phyloP scores from a whole-genome alignment of 1,140 invertebrate species.

The Spodoptera frugiperda region DNA sequence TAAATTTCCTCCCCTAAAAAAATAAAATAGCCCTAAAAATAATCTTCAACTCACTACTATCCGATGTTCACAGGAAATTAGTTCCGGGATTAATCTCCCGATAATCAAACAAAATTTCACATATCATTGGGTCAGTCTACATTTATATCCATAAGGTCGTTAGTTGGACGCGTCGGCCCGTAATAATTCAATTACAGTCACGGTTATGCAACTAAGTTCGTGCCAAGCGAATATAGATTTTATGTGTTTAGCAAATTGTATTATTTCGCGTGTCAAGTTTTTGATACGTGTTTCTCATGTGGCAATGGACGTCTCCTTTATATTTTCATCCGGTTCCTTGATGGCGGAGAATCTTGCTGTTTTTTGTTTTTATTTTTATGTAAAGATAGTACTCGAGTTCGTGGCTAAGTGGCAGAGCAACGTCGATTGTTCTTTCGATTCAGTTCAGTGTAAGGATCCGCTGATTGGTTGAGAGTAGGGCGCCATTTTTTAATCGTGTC shows the following conservation, averaged over 20 bases:
- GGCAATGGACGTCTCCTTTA: constrained; percentile 6
- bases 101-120: constrained; percentile 47
- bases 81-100: constrained; percentile 32
- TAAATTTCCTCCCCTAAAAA: no score
- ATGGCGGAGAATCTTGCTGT: constrained; percentile 22
- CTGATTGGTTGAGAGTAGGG: no score
- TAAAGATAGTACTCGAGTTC: not conserved
- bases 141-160: constrained; percentile 56
- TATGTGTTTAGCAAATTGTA: constrained; percentile 38
- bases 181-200: constrained; percentile 60
- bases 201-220: constrained; percentile 53
- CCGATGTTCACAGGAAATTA: constrained; percentile 44
- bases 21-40: not conserved
- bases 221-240: constrained; percentile 44
- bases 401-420: no score
- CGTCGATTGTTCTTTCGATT: no score
- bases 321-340: constrained; percentile 37
- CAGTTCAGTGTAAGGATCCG: no score
- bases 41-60: not conserved
- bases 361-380: not conserved
- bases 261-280: constrained; percentile 34
- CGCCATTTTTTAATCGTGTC: no score
- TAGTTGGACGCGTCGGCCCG: constrained; percentile 54
- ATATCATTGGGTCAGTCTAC: constrained; percentile 34
- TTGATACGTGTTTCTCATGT: constrained; percentile 1